A percentile compares a stretch with the other conserved stretches of the same genome.
These are phyloP conservation scores for Phlogophora meticulosa DNA, from an alignment of 2,888 invertebrate genomes.

Conservation along the genomic window DNA sequence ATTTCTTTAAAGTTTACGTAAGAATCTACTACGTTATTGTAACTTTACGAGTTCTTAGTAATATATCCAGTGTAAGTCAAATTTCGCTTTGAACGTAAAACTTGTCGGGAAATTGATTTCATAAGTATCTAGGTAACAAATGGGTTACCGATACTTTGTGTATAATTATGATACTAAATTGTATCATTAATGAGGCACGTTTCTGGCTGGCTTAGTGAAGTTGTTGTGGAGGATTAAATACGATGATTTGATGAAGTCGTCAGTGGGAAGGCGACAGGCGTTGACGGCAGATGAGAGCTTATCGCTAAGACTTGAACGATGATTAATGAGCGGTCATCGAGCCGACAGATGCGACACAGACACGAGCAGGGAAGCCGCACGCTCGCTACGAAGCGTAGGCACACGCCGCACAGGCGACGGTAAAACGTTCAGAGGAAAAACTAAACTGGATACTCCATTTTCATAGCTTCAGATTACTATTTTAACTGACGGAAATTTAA, in stretches of 20 bases:
- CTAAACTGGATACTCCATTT: not conserved
- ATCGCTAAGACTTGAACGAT: conserved; percentile 64
- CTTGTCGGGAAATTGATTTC: conserved; percentile 66
- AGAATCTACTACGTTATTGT: conserved; percentile 68
- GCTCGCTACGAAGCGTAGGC: not conserved
- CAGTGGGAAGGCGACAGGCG: conserved; percentile 51
- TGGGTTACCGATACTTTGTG: conserved; percentile 63
- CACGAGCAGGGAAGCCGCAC: conserved; percentile 12
- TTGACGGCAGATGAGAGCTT: conserved; percentile 64
- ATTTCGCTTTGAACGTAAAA: conserved; percentile 66
- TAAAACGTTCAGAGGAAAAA: not conserved
- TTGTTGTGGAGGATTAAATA: conserved; percentile 40
- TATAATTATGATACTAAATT: conserved; percentile 55
- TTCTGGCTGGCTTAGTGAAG: conserved; percentile 22
- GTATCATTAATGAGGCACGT: conserved; percentile 47
- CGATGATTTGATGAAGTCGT: conserved; percentile 61
- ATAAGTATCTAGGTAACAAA: conserved; percentile 61
- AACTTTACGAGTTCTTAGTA: conserved; percentile 64
- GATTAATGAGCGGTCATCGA: conserved; percentile 66
- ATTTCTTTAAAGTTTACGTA: conserved; percentile 77
- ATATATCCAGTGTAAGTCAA: conserved; percentile 65
- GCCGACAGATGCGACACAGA: conserved; percentile 30
- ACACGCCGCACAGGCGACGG: not conserved
- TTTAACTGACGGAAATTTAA: conserved; percentile 5
- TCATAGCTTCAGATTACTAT: not conserved